Percentiles rank a stretch among this genome's conserved stretches.
These are phyloP conservation scores for Synergus umbraculus DNA, from an alignment of 2,888 invertebrate species.

Conservation along the genomic window DNA sequence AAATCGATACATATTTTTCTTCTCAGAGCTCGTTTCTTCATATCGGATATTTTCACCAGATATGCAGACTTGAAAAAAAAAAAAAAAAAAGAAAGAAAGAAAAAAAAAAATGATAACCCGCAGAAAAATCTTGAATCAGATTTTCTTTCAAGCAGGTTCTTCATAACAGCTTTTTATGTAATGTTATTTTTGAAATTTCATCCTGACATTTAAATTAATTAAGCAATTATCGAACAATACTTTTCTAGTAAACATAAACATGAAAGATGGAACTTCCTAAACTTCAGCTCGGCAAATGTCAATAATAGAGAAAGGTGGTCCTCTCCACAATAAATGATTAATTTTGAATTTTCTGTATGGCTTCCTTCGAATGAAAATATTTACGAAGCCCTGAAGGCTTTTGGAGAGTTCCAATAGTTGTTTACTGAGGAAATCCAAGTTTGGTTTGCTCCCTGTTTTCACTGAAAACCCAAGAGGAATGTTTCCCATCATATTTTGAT, in stretches of 20 bases:
- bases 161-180: neutral
- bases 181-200: too few relatives aligned
- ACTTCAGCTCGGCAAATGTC: neutral
- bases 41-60: conserved; percentile 12
- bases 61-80: neutral
- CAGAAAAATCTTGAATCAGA: neutral
- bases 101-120: neutral
- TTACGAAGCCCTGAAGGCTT: neutral
- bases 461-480: neutral
- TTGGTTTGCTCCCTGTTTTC: neutral
- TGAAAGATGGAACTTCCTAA: neutral
- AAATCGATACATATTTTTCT: conserved; percentile 19
- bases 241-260: neutral
- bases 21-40: neutral
- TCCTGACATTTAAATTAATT: too few relatives aligned
- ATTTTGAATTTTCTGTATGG: neutral
- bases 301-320: neutral
- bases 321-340: neutral
- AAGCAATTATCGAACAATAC: neutral
- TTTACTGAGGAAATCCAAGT: neutral
- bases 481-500: conserved; percentile 12
- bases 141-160: neutral
- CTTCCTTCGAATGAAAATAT: neutral
- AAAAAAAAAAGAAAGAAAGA: neutral
- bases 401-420: neutral